A percentile compares a stretch with the other conserved stretches of the same genome.
These are phyloP conservation scores for Ceriagrion tenellum DNA, from an alignment of 2,888 invertebrate species.

Conservation along the genomic window DNA sequence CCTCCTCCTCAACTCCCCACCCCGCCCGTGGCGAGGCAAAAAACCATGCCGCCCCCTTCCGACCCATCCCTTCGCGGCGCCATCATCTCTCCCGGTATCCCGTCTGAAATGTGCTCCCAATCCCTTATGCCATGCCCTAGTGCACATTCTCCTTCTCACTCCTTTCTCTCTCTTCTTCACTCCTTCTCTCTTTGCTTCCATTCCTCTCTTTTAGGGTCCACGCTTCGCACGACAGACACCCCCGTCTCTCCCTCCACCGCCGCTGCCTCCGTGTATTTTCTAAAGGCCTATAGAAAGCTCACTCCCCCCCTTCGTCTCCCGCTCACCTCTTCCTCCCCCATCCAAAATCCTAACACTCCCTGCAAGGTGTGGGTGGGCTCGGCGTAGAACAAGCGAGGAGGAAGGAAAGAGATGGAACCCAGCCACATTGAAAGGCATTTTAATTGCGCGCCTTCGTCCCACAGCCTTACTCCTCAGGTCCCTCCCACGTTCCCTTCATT, in stretches of 20 bases:
- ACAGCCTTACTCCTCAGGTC: background rate
- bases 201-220: background rate
- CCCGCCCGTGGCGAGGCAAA: too few species aligned
- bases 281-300: background rate
- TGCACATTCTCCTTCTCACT: background rate
- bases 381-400: background rate
- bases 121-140: background rate
- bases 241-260: background rate
- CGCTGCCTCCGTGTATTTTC: background rate
- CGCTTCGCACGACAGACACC: background rate
- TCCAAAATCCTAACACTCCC: too few species aligned
- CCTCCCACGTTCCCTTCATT: constrained; percentile 21
- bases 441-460: constrained; percentile 63
- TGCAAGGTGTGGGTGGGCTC: background rate
- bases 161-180: background rate
- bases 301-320: background rate
- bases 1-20: background rate
- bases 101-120: constrained; percentile 25
- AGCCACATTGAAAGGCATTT: constrained; percentile 65
- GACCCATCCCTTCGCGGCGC: background rate
- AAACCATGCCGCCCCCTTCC: background rate
- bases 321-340: too few species aligned
- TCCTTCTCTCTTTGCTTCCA: background rate
- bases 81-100: constrained; percentile 43
- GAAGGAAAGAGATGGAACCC: constrained; percentile 38